Evolutionary conservation across 1,140 invertebrate species (phyloP), one percentile per base, ranked within the genome.

Genomic region (Papilio glaucus): DNA sequence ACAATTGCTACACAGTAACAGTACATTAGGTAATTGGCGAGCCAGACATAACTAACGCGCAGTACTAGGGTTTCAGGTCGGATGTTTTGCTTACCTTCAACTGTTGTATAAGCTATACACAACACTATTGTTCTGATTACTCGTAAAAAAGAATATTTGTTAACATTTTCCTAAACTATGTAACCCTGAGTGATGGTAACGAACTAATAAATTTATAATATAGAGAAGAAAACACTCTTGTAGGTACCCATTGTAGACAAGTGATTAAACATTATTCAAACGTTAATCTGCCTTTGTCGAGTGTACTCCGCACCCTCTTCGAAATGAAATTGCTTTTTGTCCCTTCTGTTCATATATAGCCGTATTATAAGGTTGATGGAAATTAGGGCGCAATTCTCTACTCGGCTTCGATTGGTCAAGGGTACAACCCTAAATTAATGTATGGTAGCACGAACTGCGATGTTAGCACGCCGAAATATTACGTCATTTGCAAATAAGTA

Each of bases 251-350:
- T 49, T 49, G 21, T 57, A 24, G 8, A 57, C 49, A 57, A 57
- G 49, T 57, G 49, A 57, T 26, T 57, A 24, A 57, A 57, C 18
- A 26, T 57, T 57, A 57, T 57, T 57, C 49, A 57, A 57, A 57
- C 24, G 24, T 24, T 24, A 26, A 57, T 57, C 18, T 24, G 49
- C 21, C 49, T 57, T 57, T 57, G 21, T 57, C 21, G 49, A 24
- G 49, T 6, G 29, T 18, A 45, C 42, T 57, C 21, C 21, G 49
- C 49, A 57, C 49, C 49, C 49, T 57, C 49, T 9, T 3, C 10
- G 21, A 26, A 57, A 57, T 57, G 18, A 57, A 57, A 57, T 57
- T 57, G 49, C 49, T 57, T 57, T 33, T 57, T 57, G 49, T 57
- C 42, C 42, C 42, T 18, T 57, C 42, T 15, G n/a, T 18, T 45